Base-by-base conservation (phyloP, 2,797 vertebrate species). In the Paratrypauchen microcephalus region DNA sequence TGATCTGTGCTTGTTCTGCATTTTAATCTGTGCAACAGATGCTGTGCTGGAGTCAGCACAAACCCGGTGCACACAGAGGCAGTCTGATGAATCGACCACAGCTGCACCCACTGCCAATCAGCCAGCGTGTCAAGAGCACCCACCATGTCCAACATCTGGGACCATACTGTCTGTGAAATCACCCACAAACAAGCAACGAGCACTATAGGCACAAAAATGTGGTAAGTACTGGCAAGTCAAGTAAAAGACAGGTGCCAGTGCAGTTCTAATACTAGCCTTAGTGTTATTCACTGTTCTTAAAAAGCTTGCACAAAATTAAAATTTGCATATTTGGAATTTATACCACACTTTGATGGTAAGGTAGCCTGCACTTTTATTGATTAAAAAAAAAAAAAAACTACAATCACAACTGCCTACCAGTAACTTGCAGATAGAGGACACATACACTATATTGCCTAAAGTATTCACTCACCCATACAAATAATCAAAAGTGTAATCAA, bases 81-180 rank as follows among this genome's bases (percentile, higher is more conserved):
- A 36, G 68, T n/a, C 70, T 76, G 62, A 32, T 15, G 54, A 77
- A 65, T 76, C 69, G 11, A 19, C 63, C 69, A 73, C 86, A 84
- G 82, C 85, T 83, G 87, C 73, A 85, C 77, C 76, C 12, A 8
- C 77, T 83, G 78, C 75, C 81, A 79, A 75, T 88, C 87, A 83
- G 68, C 48, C 50, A 59, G 45, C 6, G 77, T 67, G 73, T 87
- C 72, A 68, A 74, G 70, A 83, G 71, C 76, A 30, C 61, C 67
- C 65, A 68, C 72, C 26, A 9, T 68, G 23, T 39, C 18, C 30
- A 52, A 73, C 78, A 84, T 84, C 81, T 80, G 80, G 80, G 65
- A 66, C 72, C 74, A 52, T n/a, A 71, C 76, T 75, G 82, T 71
- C 64, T 28, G 62, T 68, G 65, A 69, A 77, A 6, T 59, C 65